A percentile compares a stretch with the other conserved stretches of the same genome.
phyloP scores from a whole-genome alignment of 2,888 invertebrate species.

The Drosophila antonietae region DNA sequence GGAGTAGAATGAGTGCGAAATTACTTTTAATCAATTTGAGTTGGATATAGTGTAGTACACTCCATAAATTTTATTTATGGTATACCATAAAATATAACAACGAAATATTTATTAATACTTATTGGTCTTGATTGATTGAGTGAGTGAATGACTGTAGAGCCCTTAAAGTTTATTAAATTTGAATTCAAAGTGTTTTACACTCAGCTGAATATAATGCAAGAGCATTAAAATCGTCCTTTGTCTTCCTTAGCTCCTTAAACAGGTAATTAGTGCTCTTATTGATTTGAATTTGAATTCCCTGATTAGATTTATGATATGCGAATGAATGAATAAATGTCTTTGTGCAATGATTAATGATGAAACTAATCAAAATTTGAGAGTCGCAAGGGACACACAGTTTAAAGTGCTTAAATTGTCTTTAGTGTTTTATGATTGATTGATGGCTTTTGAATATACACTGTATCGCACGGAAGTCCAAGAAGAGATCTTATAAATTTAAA shows the following conservation, averaged over 20 bases:
- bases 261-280: background rate
- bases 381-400: background rate
- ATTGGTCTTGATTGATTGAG: background rate
- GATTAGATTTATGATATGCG: background rate
- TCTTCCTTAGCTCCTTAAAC: background rate
- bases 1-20: background rate
- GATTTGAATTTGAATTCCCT: background rate
- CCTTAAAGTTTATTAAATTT: background rate
- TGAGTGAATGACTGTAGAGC: background rate
- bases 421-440: background rate
- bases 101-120: background rate
- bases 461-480: background rate
- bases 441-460: background rate
- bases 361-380: background rate
- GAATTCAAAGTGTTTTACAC: background rate
- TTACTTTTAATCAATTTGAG: background rate
- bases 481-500: no score
- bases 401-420: background rate
- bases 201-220: background rate
- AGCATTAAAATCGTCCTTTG: no score
- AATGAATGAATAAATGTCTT: background rate
- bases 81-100: background rate
- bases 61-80: background rate
- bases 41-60: background rate
- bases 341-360: slow-evolving; percentile 2